A percentile compares a stretch with the other conserved stretches of the same genome.
phyloP scores from a whole-genome alignment of 2,113 vertebrate species.

The Cavia porcellus region DNA sequence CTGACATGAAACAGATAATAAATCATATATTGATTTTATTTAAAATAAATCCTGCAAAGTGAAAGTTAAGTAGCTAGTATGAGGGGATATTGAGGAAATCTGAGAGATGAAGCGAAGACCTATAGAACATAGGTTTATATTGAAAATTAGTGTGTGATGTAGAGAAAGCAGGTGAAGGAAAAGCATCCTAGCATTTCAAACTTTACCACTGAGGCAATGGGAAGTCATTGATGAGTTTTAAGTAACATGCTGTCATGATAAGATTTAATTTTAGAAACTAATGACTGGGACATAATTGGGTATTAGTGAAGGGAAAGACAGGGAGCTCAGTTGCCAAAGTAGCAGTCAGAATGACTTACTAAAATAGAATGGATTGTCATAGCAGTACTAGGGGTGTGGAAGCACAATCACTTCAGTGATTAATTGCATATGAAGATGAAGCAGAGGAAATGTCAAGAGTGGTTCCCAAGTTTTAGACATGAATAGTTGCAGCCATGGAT shows the following conservation, averaged over 20 bases:
- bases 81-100: background rate
- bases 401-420: background rate
- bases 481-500: background rate
- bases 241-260: background rate
- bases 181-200: constrained; percentile 10
- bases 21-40: constrained; percentile 6
- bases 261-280: constrained; percentile 46
- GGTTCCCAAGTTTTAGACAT: background rate
- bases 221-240: constrained; percentile 31
- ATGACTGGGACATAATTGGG: background rate
- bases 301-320: background rate
- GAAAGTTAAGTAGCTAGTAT: background rate
- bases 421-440: background rate
- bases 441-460: background rate
- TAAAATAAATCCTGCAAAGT: constrained; percentile 33
- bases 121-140: background rate
- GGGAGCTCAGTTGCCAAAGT: background rate
- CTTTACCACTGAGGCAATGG: background rate
- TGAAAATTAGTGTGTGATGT: background rate
- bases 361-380: background rate
- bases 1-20: background rate
- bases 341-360: background rate
- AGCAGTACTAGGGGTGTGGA: background rate
- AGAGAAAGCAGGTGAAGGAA: background rate
- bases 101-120: constrained; percentile 5